A percentile compares a stretch with the other conserved stretches of the same genome.
These are phyloP conservation scores for Torymus aiolomorphi DNA, from an alignment of 2,888 invertebrate species.

Conservation along the genomic window DNA sequence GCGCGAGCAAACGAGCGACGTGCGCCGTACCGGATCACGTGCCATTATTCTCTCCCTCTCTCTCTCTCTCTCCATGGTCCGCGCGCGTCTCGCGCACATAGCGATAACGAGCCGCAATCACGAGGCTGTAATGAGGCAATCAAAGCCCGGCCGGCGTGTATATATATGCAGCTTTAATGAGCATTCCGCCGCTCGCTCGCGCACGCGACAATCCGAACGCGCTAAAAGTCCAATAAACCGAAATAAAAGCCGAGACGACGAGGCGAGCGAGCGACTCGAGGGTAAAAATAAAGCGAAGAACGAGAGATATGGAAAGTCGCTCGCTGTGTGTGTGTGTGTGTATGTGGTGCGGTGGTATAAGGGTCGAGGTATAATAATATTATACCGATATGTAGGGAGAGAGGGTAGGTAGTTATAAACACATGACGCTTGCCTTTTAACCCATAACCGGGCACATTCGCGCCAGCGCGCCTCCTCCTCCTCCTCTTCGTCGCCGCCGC, in stretches of 20 bases:
- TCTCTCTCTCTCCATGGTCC: not conserved
- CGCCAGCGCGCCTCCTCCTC: too few relatives aligned
- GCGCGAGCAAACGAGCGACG: too few relatives aligned
- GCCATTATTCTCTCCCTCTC: conserved; percentile 10
- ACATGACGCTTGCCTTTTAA: conserved; percentile 74
- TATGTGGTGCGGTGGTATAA: too few relatives aligned
- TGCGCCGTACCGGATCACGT: not conserved
- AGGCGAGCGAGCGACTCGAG: not conserved
- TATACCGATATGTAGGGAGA: conserved; percentile 66
- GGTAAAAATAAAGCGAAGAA: not conserved
- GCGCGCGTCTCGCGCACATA: too few relatives aligned
- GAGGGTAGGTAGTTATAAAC: conserved; percentile 69
- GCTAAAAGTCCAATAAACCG: conserved; percentile 52
- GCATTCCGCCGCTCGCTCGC: conserved; percentile 19
- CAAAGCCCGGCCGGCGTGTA: conserved; percentile 28
- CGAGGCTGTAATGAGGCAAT: conserved; percentile 52
- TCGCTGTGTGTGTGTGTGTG: conserved; percentile 7
- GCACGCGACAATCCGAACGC: conserved; percentile 20
- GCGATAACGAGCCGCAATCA: conserved; percentile 52
- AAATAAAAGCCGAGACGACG: conserved; percentile 41
- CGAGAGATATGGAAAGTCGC: conserved; percentile 9
- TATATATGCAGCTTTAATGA: conserved; percentile 51
- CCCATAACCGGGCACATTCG: conserved; percentile 64
- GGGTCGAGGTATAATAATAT: conserved; percentile 70
- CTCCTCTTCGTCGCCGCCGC: too few relatives aligned